phyloP scores from a whole-genome alignment of 2,888 invertebrate genomes.

The Heteropelma amictum region DNA sequence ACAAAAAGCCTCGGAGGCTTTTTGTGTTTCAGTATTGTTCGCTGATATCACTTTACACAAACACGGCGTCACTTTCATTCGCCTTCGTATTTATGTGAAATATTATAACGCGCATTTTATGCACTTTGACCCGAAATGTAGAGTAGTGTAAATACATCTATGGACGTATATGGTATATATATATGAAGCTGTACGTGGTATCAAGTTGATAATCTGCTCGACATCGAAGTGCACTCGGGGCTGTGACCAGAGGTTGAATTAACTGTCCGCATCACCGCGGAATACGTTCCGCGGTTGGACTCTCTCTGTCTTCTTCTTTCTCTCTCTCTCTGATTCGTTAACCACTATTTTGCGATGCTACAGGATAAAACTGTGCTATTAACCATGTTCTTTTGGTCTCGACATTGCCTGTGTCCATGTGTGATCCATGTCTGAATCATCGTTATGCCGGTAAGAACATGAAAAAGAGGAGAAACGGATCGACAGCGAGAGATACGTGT shows the following conservation, averaged over 20 bases:
- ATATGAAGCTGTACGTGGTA: conserved; percentile 45
- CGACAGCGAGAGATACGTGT: too few relatives aligned
- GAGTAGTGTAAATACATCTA: neutral
- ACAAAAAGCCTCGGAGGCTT: too few relatives aligned
- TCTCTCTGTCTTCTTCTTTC: neutral
- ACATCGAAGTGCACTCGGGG: conserved; percentile 54
- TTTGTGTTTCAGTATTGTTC: too few relatives aligned
- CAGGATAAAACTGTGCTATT: neutral
- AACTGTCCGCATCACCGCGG: conserved; percentile 52
- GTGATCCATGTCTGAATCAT: conserved; percentile 34
- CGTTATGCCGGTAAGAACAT: conserved; percentile 10
- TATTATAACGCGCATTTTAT: too few relatives aligned
- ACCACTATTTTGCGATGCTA: neutral
- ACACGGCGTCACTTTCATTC: too few relatives aligned
- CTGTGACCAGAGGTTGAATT: conserved; percentile 38
- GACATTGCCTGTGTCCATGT: neutral
- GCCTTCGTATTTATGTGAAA: too few relatives aligned
- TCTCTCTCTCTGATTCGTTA: conserved; percentile 5
- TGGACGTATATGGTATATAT: neutral
- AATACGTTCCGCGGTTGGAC: conserved; percentile 41
- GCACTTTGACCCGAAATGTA: neutral
- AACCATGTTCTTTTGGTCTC: conserved; percentile 23
- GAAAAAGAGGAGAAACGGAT: too few relatives aligned
- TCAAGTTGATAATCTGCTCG: conserved; percentile 52
- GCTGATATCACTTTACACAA: too few relatives aligned